phyloP scores from a whole-genome alignment of 2,797 vertebrate species.

The Myioborus miniatus region DNA sequence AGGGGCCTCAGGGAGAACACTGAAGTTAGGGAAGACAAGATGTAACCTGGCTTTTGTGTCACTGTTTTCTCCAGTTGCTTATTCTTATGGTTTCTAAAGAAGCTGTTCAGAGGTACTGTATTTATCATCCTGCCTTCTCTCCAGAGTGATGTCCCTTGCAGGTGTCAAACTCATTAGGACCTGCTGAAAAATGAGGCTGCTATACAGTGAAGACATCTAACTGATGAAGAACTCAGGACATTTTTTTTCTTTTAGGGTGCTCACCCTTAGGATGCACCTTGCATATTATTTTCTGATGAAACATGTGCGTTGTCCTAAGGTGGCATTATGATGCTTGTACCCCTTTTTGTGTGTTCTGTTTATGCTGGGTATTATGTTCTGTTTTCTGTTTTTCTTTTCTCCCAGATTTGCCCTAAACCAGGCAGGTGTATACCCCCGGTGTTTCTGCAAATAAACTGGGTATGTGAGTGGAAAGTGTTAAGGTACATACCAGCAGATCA shows the following conservation, averaged over 20 bases:
- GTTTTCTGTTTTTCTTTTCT: no score
- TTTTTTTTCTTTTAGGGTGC: neutral
- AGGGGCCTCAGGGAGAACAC: neutral
- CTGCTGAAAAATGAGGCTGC: neutral
- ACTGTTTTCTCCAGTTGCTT: neutral
- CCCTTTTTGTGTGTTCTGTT: no score
- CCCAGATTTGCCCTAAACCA: no score
- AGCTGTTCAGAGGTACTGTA: neutral
- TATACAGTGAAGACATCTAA: neutral
- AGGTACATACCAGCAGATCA: neutral
- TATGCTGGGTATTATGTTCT: no score
- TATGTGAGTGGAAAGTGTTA: neutral
- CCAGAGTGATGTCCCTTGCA: neutral
- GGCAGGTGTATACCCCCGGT: neutral
- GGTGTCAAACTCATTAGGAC: neutral
- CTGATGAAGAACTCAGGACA: neutral
- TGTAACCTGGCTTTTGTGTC: constrained; percentile 23
- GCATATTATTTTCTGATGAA: neutral
- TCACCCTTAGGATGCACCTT: neutral
- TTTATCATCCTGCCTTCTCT: neutral
- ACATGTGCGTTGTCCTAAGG: neutral
- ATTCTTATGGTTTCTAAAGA: neutral
- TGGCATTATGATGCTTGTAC: no score
- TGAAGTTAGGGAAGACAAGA: neutral
- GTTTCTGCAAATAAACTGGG: neutral